Evolutionary conservation across 1,140 invertebrate genomes (phyloP).

Genomic region (Atta colombica): DNA sequence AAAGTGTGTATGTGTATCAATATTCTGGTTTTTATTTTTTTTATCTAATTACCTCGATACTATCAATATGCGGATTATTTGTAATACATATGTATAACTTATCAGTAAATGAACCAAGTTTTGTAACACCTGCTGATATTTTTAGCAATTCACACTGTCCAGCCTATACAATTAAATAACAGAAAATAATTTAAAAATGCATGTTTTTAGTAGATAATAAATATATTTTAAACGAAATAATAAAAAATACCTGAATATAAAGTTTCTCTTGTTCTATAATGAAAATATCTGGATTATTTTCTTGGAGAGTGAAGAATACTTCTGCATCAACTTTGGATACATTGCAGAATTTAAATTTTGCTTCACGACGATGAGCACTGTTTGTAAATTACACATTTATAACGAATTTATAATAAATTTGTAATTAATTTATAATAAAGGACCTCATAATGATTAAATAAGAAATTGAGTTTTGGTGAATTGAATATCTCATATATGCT

Average conservation of each 20-base stretch:
- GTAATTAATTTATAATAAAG: no score
- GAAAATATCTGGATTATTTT: conserved; percentile 67
- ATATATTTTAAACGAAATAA: conserved; percentile 7
- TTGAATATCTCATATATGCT: no score
- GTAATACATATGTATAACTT: conserved; percentile 72
- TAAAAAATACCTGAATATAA: conserved; percentile 64
- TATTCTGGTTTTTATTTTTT: neutral
- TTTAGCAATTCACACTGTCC: conserved; percentile 47
- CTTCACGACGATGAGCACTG: conserved; percentile 70
- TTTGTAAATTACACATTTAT: conserved; percentile 11
- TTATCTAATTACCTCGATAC: conserved; percentile 70
- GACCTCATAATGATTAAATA: no score
- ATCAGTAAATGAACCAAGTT: conserved; percentile 67
- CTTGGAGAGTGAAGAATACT: conserved; percentile 66
- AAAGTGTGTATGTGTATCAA: no score
- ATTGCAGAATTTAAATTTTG: conserved; percentile 77
- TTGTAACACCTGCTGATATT: conserved; percentile 69
- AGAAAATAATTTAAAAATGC: conserved; percentile 6
- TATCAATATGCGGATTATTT: conserved; percentile 76
- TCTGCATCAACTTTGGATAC: conserved; percentile 72
- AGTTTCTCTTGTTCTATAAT: conserved; percentile 62
- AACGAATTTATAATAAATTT: neutral
- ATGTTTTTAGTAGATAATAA: neutral
- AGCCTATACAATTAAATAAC: conserved; percentile 39
- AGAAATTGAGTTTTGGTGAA: no score